Conservation (phyloP, 2,888 invertebrate species). For the Julus scanicus region DNA sequence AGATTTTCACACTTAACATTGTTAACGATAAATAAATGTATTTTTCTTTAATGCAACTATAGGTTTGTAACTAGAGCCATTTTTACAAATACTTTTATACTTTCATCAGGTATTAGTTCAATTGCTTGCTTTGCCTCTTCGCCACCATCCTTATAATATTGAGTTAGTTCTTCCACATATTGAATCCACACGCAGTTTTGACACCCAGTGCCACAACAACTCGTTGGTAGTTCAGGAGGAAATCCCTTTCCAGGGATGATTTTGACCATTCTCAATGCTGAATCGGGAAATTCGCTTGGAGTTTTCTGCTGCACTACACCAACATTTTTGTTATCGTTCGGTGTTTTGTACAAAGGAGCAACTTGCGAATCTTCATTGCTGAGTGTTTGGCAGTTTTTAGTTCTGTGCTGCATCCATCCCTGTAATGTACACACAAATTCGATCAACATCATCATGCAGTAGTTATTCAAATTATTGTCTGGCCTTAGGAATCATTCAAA, state of each 20-base stretch:
- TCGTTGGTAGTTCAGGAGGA: slow-evolving; percentile 78
- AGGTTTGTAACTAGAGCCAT: slow-evolving; percentile 66
- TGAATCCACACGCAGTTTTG: slow-evolving; percentile 92
- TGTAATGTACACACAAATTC: background rate
- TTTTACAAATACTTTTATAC: slow-evolving; percentile 82
- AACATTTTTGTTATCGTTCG: background rate
- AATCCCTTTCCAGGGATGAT: slow-evolving; percentile 62
- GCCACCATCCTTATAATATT: slow-evolving; percentile 74
- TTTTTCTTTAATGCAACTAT: background rate
- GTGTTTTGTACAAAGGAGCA: background rate
- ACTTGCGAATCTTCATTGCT: background rate
- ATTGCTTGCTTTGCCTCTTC: slow-evolving; percentile 77
- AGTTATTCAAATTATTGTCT: no score
- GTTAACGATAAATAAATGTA: background rate
- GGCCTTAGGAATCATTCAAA: no score
- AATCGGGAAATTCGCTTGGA: background rate
- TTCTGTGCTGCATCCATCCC: background rate
- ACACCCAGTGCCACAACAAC: slow-evolving; percentile 93
- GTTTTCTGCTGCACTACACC: background rate
- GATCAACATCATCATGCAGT: no score
- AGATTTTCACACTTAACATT: background rate
- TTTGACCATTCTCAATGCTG: background rate
- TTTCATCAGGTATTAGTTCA: slow-evolving; percentile 82
- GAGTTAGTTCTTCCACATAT: slow-evolving; percentile 81
- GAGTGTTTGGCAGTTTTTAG: background rate